Base-by-base conservation (phyloP, 2,888 invertebrate genomes). In the Meliscaeva auricollis region DNA sequence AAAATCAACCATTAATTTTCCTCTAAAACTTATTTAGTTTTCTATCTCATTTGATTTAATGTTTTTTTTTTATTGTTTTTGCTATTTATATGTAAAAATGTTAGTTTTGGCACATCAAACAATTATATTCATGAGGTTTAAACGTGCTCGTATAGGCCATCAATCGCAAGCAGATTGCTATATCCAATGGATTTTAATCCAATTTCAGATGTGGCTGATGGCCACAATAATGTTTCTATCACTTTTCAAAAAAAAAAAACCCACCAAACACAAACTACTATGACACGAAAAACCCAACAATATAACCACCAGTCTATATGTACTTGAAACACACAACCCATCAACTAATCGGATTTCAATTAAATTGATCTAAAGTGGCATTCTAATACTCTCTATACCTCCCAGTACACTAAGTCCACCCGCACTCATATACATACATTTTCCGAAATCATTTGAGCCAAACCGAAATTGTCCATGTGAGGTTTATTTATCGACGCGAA, bases 301-400 rank as follows among this genome's bases (percentile, higher is more conserved):
- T 26, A 26, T 15, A 62, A 66, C 46, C 48, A 66, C 22, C 26
- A 68, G 52, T 52, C 38, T 54, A 41, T 35, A 11, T 26, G 26
- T 26, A 26, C 4, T 26, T 26, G 26, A 15, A 5, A 54, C 15
- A 54, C 46, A 66, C 8, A 50, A 50, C 35, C 38, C 52, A 52
- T 73, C 48, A 52, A 69, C 54, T 75, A 80, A 80, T 80, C 69
- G 69, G 80, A 75, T 75, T 80, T 75, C 69, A 75, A 69, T 75
- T 68, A 69, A 75, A 75, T 62, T 26, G 46, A n/a, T 41, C 48
- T 66, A 32, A 66, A 74, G 66, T 68, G 74, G 66, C 56, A 41
- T 66, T 66, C 58, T 48, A 64, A 73, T 13, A 20, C 30, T 50
- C n/a, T n/a, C n/a, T n/a, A n/a, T n/a, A n/a, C n/a, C n/a, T n/a